Percentiles rank a stretch among this genome's conserved stretches.
Evolutionary conservation across 2,113 vertebrate genomes (phyloP).

Genomic region (Lutjanus erythropterus): DNA sequence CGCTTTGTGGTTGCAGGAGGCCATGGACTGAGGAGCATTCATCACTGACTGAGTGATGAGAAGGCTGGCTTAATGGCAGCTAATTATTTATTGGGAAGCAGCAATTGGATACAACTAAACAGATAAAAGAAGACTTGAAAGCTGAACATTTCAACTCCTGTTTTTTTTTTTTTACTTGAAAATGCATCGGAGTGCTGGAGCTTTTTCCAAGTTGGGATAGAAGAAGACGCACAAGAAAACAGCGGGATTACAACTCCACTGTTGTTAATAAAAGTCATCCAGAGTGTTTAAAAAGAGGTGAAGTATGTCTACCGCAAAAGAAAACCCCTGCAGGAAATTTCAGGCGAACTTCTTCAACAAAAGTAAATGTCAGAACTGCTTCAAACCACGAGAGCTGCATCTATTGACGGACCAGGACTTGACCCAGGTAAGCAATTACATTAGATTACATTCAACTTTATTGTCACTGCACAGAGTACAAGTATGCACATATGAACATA

Average conservation of each 20-base stretch:
- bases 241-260: slow-evolving; percentile 42
- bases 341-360: slow-evolving; percentile 91
- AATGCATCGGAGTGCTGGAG: slow-evolving; percentile 66
- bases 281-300: not conserved
- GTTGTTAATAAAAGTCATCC: not conserved
- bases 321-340: slow-evolving; percentile 88
- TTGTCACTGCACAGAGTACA: no score
- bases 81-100: slow-evolving; percentile 66
- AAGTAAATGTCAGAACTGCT: slow-evolving; percentile 91
- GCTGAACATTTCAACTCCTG: not conserved
- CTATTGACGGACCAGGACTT: slow-evolving; percentile 88
- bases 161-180: slow-evolving; percentile 29
- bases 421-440: slow-evolving; percentile 80
- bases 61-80: slow-evolving; percentile 72
- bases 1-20: slow-evolving; percentile 84
- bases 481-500: no score
- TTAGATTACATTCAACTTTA: no score
- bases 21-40: slow-evolving; percentile 74
- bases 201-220: slow-evolving; percentile 66
- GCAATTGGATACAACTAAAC: slow-evolving; percentile 45
- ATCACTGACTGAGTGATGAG: slow-evolving; percentile 58
- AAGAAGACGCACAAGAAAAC: slow-evolving; percentile 45
- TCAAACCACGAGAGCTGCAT: slow-evolving; percentile 88
- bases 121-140: slow-evolving; percentile 35
- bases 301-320: slow-evolving; percentile 84